These are phyloP conservation scores for Anas capensis DNA, from an alignment of 2,797 vertebrate species.

Conservation along the genomic window DNA sequence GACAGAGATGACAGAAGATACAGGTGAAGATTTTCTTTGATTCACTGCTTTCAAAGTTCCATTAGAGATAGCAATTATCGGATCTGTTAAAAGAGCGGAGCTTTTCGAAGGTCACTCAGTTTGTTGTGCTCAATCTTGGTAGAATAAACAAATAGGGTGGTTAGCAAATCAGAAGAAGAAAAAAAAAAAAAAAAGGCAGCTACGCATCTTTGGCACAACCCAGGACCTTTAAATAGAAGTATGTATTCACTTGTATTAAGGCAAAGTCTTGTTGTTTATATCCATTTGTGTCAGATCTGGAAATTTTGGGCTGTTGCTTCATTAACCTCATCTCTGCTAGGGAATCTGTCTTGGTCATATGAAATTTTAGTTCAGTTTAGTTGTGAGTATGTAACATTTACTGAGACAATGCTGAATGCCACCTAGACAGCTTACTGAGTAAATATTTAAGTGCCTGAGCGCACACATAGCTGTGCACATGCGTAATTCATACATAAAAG, in stretches of 20 bases:
- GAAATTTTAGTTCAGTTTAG: not conserved
- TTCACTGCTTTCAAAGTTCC: not conserved
- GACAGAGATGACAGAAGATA: not conserved
- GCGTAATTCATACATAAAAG: not conserved
- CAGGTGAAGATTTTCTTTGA: not conserved
- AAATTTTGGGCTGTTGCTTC: not conserved
- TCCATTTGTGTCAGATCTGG: not conserved
- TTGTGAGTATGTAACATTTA: not conserved
- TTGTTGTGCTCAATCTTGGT: not conserved
- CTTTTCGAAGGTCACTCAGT: not conserved
- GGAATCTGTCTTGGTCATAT: not conserved
- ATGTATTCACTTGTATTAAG: not conserved
- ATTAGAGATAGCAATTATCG: not conserved
- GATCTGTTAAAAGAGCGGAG: not conserved
- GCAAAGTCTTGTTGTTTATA: not conserved
- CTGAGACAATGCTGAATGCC: not conserved
- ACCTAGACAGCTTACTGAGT: not conserved
- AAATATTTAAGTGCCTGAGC: not conserved
- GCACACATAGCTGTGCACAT: not conserved
- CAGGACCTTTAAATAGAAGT: not conserved
- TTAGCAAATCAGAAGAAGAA: not conserved
- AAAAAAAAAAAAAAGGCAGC: not conserved
- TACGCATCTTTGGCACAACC: not conserved
- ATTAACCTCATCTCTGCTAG: not conserved
- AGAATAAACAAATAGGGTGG: not conserved